A percentile compares a stretch with the other conserved stretches of the same genome.
phyloP scores from a whole-genome alignment of 64 coral and sea anemone species.

The Actinia tenebrosa region DNA sequence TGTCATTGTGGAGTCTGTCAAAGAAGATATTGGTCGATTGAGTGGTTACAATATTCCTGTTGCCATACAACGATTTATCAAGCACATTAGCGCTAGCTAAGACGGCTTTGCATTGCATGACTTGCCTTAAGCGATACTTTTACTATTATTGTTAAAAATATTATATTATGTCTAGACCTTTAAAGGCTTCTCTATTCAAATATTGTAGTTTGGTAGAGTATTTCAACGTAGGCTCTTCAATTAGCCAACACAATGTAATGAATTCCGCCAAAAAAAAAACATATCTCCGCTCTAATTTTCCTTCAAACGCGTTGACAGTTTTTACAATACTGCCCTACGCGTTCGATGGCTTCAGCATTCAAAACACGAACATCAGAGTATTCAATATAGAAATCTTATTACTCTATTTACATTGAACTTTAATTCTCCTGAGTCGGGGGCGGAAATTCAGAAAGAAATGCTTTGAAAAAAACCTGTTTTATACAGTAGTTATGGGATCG shows the following conservation, averaged over 20 bases:
- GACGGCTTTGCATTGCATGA: neutral
- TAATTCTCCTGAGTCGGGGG: neutral
- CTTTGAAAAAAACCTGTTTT: neutral
- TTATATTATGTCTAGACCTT: neutral
- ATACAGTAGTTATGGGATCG: neutral
- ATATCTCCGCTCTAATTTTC: neutral
- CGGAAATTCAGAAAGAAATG: neutral
- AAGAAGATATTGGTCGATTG: neutral
- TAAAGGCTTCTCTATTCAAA: neutral
- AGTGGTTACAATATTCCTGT: neutral
- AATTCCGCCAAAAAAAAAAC: neutral
- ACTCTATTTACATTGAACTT: neutral
- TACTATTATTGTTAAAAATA: neutral
- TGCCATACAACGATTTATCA: neutral
- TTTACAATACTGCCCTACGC: too few species aligned
- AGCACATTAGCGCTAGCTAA: neutral
- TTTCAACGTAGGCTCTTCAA: neutral
- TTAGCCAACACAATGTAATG: neutral
- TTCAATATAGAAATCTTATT: neutral
- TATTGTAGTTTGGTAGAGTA: neutral
- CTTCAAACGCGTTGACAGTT: neutral
- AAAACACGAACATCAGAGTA: neutral
- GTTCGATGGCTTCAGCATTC: neutral
- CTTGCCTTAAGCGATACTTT: neutral
- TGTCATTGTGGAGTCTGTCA: conserved; percentile 14